phyloP scores from a whole-genome alignment of 2,113 vertebrate species.

The Phalacrocorax aristotelis region DNA sequence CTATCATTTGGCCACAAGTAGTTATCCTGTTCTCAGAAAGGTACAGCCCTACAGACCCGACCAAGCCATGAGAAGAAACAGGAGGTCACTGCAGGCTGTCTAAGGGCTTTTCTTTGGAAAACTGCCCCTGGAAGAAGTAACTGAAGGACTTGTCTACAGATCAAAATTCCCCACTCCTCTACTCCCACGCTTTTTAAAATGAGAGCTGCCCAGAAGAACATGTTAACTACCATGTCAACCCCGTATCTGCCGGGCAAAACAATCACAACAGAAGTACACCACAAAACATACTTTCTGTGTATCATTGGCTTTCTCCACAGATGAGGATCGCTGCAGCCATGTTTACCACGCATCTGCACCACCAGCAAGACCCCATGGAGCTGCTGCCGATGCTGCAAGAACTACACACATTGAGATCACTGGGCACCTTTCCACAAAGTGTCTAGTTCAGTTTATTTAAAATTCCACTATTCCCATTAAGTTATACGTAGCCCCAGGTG shows the following conservation, averaged over 20 bases:
- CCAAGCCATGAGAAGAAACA: background rate
- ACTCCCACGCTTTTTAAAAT: background rate
- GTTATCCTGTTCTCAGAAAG: background rate
- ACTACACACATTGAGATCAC: accelerated
- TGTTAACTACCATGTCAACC: background rate
- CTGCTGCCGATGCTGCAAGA: accelerated
- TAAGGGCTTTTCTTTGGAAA: background rate
- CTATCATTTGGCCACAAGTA: accelerated
- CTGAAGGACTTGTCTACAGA: background rate
- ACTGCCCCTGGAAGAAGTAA: background rate
- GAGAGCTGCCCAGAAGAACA: background rate
- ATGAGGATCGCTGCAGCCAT: background rate
- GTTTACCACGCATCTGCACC: accelerated
- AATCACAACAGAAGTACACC: background rate
- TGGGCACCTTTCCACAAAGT: background rate
- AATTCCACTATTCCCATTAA: background rate
- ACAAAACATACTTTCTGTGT: background rate
- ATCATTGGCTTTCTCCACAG: accelerated
- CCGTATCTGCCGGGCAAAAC: background rate
- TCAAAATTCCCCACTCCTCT: background rate
- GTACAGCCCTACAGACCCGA: background rate
- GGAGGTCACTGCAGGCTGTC: background rate
- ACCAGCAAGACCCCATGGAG: accelerated
- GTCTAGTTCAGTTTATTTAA: background rate
- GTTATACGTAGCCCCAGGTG: background rate